A percentile compares a stretch with the other conserved stretches of the same genome.
Evolutionary conservation across 2,113 vertebrate genomes (phyloP).

Genomic region (Orthochromis malagaraziensis): DNA sequence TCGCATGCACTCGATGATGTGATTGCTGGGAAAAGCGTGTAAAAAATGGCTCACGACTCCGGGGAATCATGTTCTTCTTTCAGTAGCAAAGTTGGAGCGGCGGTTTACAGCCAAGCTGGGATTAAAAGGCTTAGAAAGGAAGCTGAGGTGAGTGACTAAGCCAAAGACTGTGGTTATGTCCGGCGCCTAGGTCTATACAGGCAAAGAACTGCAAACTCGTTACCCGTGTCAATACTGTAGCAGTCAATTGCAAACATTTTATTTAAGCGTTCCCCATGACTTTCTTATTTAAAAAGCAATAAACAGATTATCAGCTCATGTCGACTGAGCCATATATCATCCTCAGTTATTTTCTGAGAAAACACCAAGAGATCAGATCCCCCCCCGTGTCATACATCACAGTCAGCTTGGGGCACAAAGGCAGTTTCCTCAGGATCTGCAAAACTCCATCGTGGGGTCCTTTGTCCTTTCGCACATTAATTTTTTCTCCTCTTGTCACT

Average conservation of each 20-base stretch:
- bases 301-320: background rate
- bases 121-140: background rate
- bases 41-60: background rate
- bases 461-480: background rate
- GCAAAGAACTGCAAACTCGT: background rate
- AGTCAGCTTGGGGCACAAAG: background rate
- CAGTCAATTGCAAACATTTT: background rate
- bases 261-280: background rate
- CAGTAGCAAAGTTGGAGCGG: background rate
- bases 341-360: background rate
- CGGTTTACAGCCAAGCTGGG: background rate
- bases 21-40: background rate
- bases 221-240: background rate
- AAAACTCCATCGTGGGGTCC: background rate
- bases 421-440: background rate
- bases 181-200: background rate
- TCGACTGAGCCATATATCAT: background rate
- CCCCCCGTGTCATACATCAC: background rate
- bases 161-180: background rate
- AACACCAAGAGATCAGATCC: background rate
- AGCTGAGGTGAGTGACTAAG: background rate
- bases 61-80: background rate
- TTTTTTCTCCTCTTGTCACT: background rate
- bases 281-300: background rate
- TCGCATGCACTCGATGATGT: background rate